These are phyloP conservation scores for Asteroscopus sphinx DNA, from an alignment of 2,888 invertebrate genomes.

Conservation along the genomic window DNA sequence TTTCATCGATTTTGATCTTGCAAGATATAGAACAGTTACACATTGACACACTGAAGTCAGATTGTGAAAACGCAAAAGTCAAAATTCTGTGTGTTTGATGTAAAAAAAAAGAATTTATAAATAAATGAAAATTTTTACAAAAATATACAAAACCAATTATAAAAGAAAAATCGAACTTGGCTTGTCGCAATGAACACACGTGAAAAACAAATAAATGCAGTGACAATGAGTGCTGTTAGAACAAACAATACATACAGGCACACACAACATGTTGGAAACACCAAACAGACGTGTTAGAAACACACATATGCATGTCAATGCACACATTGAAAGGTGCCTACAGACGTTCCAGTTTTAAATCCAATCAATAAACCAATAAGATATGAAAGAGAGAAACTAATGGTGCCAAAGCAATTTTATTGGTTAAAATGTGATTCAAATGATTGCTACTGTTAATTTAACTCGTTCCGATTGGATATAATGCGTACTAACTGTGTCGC, in stretches of 20 bases:
- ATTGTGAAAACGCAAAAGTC: no score
- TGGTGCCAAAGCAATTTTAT: no score
- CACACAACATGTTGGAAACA: slow-evolving; percentile 53
- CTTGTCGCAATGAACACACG: slow-evolving; percentile 57
- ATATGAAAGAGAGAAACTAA: no score
- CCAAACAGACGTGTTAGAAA: slow-evolving; percentile 36
- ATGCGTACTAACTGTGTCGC: no score
- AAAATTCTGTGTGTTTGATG: not conserved
- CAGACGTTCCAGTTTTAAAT: slow-evolving; percentile 1
- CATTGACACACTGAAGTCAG: no score
- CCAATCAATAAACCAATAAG: no score
- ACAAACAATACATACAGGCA: slow-evolving; percentile 52
- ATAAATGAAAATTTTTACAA: not conserved
- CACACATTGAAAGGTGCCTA: slow-evolving; percentile 2
- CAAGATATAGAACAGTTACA: no score
- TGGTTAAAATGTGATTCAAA: no score
- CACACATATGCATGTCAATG: slow-evolving; percentile 18
- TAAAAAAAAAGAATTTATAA: not conserved
- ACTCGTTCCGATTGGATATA: no score
- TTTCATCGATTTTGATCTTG: no score
- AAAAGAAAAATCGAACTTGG: slow-evolving; percentile 23
- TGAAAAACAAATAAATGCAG: slow-evolving; percentile 60
- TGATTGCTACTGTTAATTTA: no score
- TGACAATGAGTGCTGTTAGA: slow-evolving; percentile 59
- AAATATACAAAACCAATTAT: not conserved